phyloP scores from a whole-genome alignment of 2,888 invertebrate species.

The Rhingia rostrata region DNA sequence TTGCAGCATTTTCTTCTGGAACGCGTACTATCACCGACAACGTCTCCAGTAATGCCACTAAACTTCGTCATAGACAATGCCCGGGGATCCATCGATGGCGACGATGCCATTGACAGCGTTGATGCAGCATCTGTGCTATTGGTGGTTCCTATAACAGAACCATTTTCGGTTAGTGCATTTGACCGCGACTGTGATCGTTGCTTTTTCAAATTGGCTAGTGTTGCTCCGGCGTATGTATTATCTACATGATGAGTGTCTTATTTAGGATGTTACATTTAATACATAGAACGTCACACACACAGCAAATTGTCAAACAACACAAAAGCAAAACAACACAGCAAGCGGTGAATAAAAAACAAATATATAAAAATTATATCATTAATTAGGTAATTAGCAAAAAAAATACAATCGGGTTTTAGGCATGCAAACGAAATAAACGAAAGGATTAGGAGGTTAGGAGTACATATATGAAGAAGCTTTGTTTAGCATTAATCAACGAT shows the following conservation, averaged over 20 bases:
- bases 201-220: conserved; percentile 96
- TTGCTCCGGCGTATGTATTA: conserved; percentile 82
- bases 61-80: conserved; percentile 84
- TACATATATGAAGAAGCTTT: conserved; percentile 49
- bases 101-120: conserved; percentile 75
- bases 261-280: conserved; percentile 65
- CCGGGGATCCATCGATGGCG: conserved; percentile 79
- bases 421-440: conserved; percentile 27
- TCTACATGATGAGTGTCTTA: conserved; percentile 78
- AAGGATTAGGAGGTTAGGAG: conserved; percentile 4
- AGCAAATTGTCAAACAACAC: conserved; percentile 50
- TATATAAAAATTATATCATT: conserved; percentile 47
- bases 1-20: conserved; percentile 89
- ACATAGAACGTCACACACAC: conserved; percentile 26
- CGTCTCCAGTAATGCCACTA: conserved; percentile 90
- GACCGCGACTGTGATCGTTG: conserved; percentile 92
- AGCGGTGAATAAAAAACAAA: conserved; percentile 33
- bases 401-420: background rate
- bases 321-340: conserved; percentile 43
- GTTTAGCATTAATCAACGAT: conserved; percentile 6
- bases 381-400: conserved; percentile 45
- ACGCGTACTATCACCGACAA: conserved; percentile 88
- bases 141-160: conserved; percentile 82
- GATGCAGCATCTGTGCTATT: conserved; percentile 79
- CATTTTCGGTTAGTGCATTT: conserved; percentile 83